phyloP scores from a whole-genome alignment of 1,140 invertebrate species.

The Latrodectus geometricus region DNA sequence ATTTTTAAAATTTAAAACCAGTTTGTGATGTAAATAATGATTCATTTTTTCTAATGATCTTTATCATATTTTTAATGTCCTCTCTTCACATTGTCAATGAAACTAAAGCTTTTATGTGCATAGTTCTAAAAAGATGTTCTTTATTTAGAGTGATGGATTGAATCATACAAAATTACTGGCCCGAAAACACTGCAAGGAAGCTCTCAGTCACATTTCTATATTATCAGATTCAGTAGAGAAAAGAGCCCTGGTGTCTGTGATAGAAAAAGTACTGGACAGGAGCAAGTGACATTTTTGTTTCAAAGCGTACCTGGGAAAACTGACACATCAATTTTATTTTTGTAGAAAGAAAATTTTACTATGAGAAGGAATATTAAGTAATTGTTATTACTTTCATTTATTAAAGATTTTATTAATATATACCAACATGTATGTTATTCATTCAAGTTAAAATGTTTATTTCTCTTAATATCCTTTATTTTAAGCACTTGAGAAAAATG shows the following conservation, averaged over 20 bases:
- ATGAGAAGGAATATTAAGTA: too few relatives aligned
- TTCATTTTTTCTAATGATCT: not conserved
- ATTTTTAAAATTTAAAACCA: too few relatives aligned
- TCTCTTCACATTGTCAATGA: not conserved
- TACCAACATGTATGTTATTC: too few relatives aligned
- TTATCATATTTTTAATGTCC: not conserved
- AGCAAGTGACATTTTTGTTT: conserved; percentile 65
- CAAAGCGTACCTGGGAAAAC: too few relatives aligned
- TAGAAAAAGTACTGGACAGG: conserved; percentile 81
- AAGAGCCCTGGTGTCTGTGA: conserved; percentile 82
- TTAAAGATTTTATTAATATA: too few relatives aligned
- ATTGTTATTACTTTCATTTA: too few relatives aligned
- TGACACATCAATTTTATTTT: too few relatives aligned
- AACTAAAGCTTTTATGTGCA: not conserved
- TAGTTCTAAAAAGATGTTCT: conserved; percentile 12
- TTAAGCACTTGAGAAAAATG: too few relatives aligned
- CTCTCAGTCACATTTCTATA: conserved; percentile 80
- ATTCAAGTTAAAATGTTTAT: too few relatives aligned
- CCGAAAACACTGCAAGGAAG: conserved; percentile 90
- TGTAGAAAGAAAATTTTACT: too few relatives aligned
- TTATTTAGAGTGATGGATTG: conserved; percentile 79
- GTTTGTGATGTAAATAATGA: too few relatives aligned
- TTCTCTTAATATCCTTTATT: too few relatives aligned
- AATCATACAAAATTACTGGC: conserved; percentile 92
- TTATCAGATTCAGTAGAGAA: conserved; percentile 86